Evolutionary conservation across 2,113 vertebrate species (phyloP).

Genomic region (Tor tambroides): DNA sequence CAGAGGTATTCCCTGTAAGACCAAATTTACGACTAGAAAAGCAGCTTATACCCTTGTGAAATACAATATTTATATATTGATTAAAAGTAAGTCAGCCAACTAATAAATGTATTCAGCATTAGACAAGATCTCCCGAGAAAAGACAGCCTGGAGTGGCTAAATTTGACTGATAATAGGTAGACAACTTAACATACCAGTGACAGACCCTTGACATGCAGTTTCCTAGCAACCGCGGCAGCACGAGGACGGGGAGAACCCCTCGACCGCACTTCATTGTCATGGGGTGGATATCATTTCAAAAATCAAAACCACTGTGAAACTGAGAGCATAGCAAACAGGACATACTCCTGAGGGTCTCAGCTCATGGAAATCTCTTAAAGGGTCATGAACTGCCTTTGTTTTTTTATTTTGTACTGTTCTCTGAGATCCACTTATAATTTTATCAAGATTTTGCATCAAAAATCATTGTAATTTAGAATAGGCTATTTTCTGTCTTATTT

Average conservation of each 20-base stretch:
- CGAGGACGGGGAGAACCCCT: background rate
- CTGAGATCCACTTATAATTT: no score
- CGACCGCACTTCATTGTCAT: background rate
- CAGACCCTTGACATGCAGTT: slow-evolving; percentile 32
- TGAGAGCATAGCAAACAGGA: background rate
- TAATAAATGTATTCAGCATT: background rate
- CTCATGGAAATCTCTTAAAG: background rate
- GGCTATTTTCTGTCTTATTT: no score
- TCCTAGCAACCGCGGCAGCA: slow-evolving; percentile 41
- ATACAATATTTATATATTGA: background rate
- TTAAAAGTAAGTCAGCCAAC: no score
- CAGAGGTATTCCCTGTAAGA: background rate
- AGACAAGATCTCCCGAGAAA: background rate
- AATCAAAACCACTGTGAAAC: background rate
- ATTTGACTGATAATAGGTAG: no score
- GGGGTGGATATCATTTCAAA: background rate
- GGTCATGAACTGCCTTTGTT: no score
- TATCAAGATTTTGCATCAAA: no score
- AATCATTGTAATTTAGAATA: no score
- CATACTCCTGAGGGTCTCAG: background rate
- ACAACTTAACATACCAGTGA: slow-evolving; percentile 21
- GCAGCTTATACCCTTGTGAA: background rate
- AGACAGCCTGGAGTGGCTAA: background rate
- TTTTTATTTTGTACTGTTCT: no score
- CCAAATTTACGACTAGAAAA: background rate